A percentile compares a stretch with the other conserved stretches of the same genome.
Evolutionary conservation across 1,140 invertebrate genomes (phyloP).

Genomic region (Akabosia matsudoensis): DNA sequence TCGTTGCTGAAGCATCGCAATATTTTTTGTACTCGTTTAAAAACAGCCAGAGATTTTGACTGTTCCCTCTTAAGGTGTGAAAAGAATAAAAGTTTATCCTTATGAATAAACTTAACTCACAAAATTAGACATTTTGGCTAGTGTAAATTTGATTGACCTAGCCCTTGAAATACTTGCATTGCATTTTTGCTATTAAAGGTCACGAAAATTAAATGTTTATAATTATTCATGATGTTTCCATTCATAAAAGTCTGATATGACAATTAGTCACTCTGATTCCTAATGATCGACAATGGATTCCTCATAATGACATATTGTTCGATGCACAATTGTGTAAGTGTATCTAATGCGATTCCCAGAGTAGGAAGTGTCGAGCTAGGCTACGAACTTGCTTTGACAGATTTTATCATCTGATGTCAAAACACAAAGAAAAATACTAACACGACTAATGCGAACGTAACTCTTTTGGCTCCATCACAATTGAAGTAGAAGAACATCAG

Average conservation of each 20-base stretch:
- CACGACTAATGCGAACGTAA: too few species aligned
- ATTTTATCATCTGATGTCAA: neutral
- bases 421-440: neutral
- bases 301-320: neutral
- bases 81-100: too few species aligned
- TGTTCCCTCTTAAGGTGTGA: too few species aligned
- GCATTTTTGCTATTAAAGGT: too few species aligned
- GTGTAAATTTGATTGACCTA: too few species aligned
- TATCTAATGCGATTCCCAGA: neutral
- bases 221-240: too few species aligned
- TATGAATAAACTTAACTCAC: too few species aligned
- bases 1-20: neutral
- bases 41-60: neutral
- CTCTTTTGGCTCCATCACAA: neutral
- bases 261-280: neutral
- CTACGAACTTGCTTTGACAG: neutral
- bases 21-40: neutral
- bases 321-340: neutral
- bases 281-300: neutral
- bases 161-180: too few species aligned
- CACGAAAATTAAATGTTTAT: too few species aligned
- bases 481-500: neutral
- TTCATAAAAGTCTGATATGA: too few species aligned
- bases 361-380: neutral
- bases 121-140: too few species aligned